Evolutionary conservation across 2,888 invertebrate genomes (phyloP), one percentile per base, ranked within the genome.

Genomic region (Peribatodes rhomboidaria): DNA sequence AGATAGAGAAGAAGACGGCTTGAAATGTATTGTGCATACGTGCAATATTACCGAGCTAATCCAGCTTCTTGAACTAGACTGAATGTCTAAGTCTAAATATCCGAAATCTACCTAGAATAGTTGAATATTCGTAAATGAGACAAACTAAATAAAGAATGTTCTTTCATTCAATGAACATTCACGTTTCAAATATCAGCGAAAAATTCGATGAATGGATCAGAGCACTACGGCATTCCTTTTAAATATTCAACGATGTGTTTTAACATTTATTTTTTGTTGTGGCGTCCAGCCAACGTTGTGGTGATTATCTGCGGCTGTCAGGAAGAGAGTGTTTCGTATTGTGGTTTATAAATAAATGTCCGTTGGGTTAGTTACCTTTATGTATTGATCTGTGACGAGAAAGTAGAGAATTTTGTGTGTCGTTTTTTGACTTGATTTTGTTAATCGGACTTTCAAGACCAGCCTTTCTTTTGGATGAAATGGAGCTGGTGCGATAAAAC

Each of bases 291-390:
- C 72, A 72, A 54, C 59, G 20, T 11, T 44, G 18, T 44, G 69
- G 66, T 68, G 66, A 69, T 72, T 62, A 70, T 57, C 65, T 53
- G 69, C 61, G 41, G 31, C 65, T 50, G 61, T 64, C 70, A 69
- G 71, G 72, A 71, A 69, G 63, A 55, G 66, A 58, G 61, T 66
- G 59, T 68, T 65, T 65, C 59, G 67, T 67, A 69, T 69, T 68
- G 67, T 70, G 41, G 39, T 69, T 61, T 72, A 70, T 65, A 70
- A 72, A 72, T 70, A 72, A 68, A 68, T 37, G 54, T 63, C 69
- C 61, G 65, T 67, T 72, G 42, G 49, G 49, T 52, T 53, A 53
- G 33, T 59, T 64, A 49, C 54, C 54, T 59, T 52, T n/a, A 47
- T 42, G 52, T 54, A 47, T 47, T 20, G 41, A 54, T 46, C 11